A percentile compares a stretch with the other conserved stretches of the same genome.
Conservation (phyloP, 1,140 invertebrate genomes). For the Formica selysi region DNA sequence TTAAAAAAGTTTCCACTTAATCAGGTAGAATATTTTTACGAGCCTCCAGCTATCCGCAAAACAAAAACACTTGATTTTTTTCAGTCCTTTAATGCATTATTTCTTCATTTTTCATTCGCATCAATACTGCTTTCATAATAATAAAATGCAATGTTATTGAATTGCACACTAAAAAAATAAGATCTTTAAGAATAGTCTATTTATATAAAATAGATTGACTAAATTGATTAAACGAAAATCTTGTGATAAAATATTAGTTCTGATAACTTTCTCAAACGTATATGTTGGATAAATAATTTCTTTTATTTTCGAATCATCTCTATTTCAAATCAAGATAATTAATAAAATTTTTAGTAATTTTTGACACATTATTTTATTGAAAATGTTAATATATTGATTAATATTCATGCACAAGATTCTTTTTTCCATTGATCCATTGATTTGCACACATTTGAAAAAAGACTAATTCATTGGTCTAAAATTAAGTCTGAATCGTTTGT, state of each 20-base stretch:
- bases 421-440: neutral
- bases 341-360: neutral
- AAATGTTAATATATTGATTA: neutral
- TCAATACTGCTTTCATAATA: neutral
- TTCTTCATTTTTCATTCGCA: slow-evolving; percentile 28
- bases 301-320: neutral
- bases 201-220: neutral
- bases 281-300: neutral
- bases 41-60: neutral
- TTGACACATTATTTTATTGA: neutral
- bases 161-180: neutral
- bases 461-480: neutral
- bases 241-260: neutral
- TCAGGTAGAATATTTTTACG: slow-evolving; percentile 53
- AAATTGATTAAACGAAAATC: neutral
- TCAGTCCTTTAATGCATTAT: slow-evolving; percentile 11
- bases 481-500: neutral
- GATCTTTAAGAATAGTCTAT: neutral
- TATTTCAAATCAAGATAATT: neutral
- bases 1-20: slow-evolving; percentile 56
- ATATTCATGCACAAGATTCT: neutral
- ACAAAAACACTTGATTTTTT: slow-evolving; percentile 41
- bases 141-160: slow-evolving; percentile 11
- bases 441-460: neutral
- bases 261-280: neutral